Evolutionary conservation across 2,797 vertebrate genomes (phyloP), one percentile per base, ranked within the genome.

Genomic region (Synanceia verrucosa): DNA sequence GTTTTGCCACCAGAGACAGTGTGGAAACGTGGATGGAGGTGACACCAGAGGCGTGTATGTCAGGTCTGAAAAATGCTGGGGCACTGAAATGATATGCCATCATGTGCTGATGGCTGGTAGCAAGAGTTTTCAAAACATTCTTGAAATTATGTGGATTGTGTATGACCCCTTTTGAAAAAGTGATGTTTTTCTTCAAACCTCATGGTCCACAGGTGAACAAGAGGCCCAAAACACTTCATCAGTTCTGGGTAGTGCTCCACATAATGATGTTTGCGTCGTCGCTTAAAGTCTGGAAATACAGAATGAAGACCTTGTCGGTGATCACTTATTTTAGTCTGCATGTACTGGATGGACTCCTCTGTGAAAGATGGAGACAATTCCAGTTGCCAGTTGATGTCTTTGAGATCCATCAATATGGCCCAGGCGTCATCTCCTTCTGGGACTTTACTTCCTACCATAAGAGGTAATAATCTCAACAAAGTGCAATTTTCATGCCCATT

Each of bases 401-500:
- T 84, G 0, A 79, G 41, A 11, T 79, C 74, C n/a, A n/a, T n/a
- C n/a, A n/a, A n/a, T n/a, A n/a, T n/a, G n/a, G n/a, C n/a, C n/a
- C n/a, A n/a, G n/a, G n/a, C n/a, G n/a, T n/a, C n/a, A n/a, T n/a
- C n/a, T n/a, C n/a, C n/a, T n/a, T n/a, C n/a, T n/a, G n/a, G n/a
- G n/a, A n/a, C n/a, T n/a, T n/a, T n/a, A n/a, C n/a, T n/a, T n/a
- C n/a, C n/a, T n/a, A n/a, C n/a, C n/a, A n/a, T n/a, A n/a, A n/a
- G n/a, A n/a, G n/a, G n/a, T n/a, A n/a, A n/a, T n/a, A n/a, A n/a
- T n/a, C 66, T 72, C 16, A 83, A 18, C 33, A 85, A 37, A 36
- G 76, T 73, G 8, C 28, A 39, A 58, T 81, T 81, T 78, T 82
- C 57, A 71, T 85, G 60, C 9, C 81, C 52, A 71, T 86, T 85